Conservation (phyloP, 2,113 vertebrate species). For the Oxyura jamaicensis region DNA sequence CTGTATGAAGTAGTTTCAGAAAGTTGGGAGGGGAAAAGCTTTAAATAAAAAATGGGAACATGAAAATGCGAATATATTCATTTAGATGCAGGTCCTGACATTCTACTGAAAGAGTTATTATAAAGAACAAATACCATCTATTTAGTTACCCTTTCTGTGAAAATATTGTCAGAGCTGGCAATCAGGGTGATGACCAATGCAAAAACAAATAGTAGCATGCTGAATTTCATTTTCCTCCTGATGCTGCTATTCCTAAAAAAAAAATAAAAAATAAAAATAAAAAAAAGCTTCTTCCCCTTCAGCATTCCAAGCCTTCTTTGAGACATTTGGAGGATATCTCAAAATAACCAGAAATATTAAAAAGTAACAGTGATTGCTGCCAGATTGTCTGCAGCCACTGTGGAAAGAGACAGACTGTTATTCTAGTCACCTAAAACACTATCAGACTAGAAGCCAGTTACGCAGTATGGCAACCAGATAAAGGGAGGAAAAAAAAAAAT, state of each 20-base stretch:
- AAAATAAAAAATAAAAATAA: not conserved
- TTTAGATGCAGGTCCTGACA: slow-evolving; percentile 43
- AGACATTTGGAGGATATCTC: slow-evolving; percentile 73
- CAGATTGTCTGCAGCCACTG: slow-evolving; percentile 73
- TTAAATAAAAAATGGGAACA: slow-evolving; percentile 63
- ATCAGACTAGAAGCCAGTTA: slow-evolving; percentile 67
- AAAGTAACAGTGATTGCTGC: slow-evolving; percentile 71
- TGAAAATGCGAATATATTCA: slow-evolving; percentile 47
- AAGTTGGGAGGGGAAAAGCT: slow-evolving; percentile 56
- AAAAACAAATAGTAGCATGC: slow-evolving; percentile 57
- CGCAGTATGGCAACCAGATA: slow-evolving; percentile 45
- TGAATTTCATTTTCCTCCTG: slow-evolving; percentile 61
- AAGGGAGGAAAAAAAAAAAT: not conserved
- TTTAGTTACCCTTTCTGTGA: slow-evolving; percentile 67
- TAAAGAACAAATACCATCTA: slow-evolving; percentile 65
- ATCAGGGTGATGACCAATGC: slow-evolving; percentile 63
- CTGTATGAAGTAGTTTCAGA: slow-evolving; percentile 39
- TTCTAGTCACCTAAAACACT: slow-evolving; percentile 70
- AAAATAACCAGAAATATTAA: slow-evolving; percentile 75
- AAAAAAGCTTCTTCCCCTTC: slow-evolving; percentile 48
- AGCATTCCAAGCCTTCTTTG: slow-evolving; percentile 54
- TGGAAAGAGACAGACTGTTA: slow-evolving; percentile 71
- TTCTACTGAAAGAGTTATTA: slow-evolving; percentile 57
- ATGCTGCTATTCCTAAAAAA: slow-evolving; percentile 28
- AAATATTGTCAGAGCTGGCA: slow-evolving; percentile 69